These are phyloP conservation scores for Tetheella fluctuosa DNA, from an alignment of 2,888 invertebrate genomes.

Conservation along the genomic window DNA sequence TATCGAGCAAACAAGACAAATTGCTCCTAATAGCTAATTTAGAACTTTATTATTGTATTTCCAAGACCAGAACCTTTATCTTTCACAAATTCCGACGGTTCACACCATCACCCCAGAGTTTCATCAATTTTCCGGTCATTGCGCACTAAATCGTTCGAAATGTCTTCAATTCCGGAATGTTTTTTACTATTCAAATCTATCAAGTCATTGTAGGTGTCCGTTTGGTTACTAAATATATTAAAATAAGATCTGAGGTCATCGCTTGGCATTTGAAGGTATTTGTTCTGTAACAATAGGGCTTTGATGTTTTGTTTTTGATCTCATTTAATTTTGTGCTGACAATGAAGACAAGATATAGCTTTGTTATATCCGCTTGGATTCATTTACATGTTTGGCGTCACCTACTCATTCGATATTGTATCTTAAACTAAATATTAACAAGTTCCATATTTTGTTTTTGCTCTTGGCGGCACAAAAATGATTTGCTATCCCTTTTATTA, in stretches of 20 bases:
- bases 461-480: neutral
- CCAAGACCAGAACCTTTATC: conserved; percentile 1
- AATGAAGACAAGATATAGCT: neutral
- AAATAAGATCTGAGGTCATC: conserved; percentile 41
- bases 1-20: neutral
- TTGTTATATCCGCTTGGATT: conserved; percentile 1
- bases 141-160: conserved; percentile 24
- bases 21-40: neutral
- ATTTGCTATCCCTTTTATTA: too few species aligned
- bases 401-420: neutral
- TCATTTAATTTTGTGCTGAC: neutral
- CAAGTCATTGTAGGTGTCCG: conserved; percentile 28
- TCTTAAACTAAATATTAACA: neutral
- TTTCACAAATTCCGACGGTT: neutral
- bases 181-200: conserved; percentile 22
- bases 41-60: neutral
- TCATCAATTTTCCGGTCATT: conserved; percentile 33
- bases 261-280: conserved; percentile 46
- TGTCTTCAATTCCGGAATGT: conserved; percentile 27
- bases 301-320: conserved; percentile 7
- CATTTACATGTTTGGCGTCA: neutral
- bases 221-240: conserved; percentile 19
- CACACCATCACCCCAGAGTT: conserved; percentile 13
- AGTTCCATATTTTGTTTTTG: neutral
- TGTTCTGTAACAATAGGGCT: conserved; percentile 20